Conservation (phyloP, 2,888 invertebrate species). For the Heliconius hortense region DNA sequence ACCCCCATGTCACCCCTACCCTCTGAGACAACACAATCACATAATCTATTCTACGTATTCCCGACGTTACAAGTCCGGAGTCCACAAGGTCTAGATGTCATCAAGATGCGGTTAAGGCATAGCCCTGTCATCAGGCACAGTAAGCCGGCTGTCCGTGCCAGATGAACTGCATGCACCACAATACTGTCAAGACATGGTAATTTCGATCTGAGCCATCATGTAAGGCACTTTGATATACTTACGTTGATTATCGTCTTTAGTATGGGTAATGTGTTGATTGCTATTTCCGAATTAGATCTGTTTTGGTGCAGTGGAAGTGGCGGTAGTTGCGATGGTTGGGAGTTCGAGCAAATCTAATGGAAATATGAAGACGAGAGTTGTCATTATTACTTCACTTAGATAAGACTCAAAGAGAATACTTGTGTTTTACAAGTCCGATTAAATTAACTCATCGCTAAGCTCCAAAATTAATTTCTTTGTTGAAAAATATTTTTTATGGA, state of each 20-base stretch:
- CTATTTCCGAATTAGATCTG: no score
- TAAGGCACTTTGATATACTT: not conserved
- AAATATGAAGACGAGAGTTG: no score
- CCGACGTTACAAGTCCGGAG: conserved; percentile 15
- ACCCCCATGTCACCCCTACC: no score
- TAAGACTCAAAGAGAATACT: no score
- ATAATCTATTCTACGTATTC: conserved; percentile 5
- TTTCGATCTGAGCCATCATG: conserved; percentile 5
- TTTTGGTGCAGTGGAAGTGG: no score
- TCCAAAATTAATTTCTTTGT: no score
- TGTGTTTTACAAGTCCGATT: no score
- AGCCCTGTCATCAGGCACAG: conserved; percentile 31
- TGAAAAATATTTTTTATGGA: no score
- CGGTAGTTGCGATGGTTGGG: no score
- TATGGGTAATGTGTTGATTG: not conserved
- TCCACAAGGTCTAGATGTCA: conserved; percentile 18
- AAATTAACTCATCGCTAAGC: no score
- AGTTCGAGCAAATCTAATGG: no score
- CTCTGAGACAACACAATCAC: not conserved
- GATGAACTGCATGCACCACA: conserved; percentile 30
- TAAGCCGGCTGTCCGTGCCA: conserved; percentile 35
- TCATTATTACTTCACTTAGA: no score
- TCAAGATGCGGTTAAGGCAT: conserved; percentile 23
- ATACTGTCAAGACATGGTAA: conserved; percentile 26
- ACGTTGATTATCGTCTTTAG: not conserved